Base-by-base conservation (phyloP, 2,888 invertebrate genomes). In the Cheilosia vernalis region DNA sequence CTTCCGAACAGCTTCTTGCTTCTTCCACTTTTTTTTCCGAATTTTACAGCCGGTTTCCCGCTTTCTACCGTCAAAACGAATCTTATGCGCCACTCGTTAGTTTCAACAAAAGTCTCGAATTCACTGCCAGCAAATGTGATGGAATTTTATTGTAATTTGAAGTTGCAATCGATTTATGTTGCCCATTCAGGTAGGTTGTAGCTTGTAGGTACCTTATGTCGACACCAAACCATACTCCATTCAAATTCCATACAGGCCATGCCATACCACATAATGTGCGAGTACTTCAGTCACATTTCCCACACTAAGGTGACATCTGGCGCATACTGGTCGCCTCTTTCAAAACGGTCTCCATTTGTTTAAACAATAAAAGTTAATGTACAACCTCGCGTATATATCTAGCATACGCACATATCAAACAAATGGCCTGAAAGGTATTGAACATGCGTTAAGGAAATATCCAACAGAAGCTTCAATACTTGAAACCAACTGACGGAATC, bases 401-500 rank as follows among this genome's bases (percentile, higher is more conserved):
- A 5, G 19, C 27, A 27, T 9, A 9, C 0, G 9, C 9, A 7
- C n/a, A n/a, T 27, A 3, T 47, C 44, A 56, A 72, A 42, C 69
- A 73, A 78, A 66, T 37, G 37, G 60, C 60, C 10, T 53, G 17
- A 55, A 70, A 72, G 19, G 15, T 42, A 58, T 60, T 49, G 47
- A 58, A 69, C 63, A 63, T 61, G 69, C 70, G 60, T 70, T 76
- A 77, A 58, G 70, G 17, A 74, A 72, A 70, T 30, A 76, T 60
- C 64, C 19, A 27, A 42, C 61, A 63, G 76, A 81, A 85, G 63
- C 76, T 76, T 70, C 61, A 51, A 49, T 64, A 77, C 85, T 72
- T 81, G 56, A 85, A 56, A 19, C 60, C 80, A 80, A 77, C 85
- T 85, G 81, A 85, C 81, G 85, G 85, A 85, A 85, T 85, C 81